Conservation (phyloP, 2,113 vertebrate genomes). For the Triplophysa rosa region DNA sequence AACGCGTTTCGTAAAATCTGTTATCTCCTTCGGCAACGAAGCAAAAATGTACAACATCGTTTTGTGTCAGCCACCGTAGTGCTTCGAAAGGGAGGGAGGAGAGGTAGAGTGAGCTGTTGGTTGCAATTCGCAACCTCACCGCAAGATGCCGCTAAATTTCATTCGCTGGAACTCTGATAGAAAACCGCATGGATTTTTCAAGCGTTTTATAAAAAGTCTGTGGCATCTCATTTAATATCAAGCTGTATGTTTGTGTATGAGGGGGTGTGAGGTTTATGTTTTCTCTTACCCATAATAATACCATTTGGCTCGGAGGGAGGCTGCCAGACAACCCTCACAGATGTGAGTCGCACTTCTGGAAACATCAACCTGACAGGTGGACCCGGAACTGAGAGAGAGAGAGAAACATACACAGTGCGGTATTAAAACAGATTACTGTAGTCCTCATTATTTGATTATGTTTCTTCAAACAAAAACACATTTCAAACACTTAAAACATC, state of each 20-base stretch:
- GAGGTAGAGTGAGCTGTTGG: no score
- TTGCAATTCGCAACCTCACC: no score
- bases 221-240: not conserved
- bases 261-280: not conserved
- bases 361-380: conserved; percentile 80
- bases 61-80: no score
- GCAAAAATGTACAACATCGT: no score
- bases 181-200: no score
- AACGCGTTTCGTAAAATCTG: no score
- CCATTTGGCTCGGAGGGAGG: conserved; percentile 81
- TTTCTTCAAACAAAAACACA: not conserved
- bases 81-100: no score
- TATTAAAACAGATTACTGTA: conserved; percentile 29
- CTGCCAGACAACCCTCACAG: conserved; percentile 79
- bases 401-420: not conserved
- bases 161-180: no score
- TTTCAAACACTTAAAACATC: conserved; percentile 25
- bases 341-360: conserved; percentile 77
- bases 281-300: conserved; percentile 78
- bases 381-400: conserved; percentile 69
- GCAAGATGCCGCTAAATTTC: no score
- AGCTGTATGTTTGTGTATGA: not conserved
- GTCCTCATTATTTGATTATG: not conserved
- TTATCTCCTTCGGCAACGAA: no score
- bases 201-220: not conserved